Percentiles rank a stretch among this genome's conserved stretches.
Evolutionary conservation across 2,888 invertebrate species (phyloP).

Genomic region (Neoaliturus tenellus): DNA sequence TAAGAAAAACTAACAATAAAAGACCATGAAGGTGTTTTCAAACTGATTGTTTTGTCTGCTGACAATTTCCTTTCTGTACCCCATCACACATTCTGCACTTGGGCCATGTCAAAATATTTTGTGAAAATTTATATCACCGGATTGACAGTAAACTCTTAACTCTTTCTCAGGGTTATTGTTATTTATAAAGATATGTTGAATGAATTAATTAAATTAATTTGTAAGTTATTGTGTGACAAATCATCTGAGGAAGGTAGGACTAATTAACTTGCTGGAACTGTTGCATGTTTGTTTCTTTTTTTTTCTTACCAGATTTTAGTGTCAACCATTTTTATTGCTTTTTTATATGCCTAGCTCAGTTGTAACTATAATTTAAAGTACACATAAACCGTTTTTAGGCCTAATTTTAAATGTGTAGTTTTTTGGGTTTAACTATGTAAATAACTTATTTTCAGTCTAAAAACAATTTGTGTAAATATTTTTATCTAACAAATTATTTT

Average conservation of each 20-base stretch:
- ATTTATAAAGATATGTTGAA: neutral
- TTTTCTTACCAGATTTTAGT: too few relatives aligned
- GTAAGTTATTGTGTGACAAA: neutral
- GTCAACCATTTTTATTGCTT: too few relatives aligned
- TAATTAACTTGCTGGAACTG: neutral
- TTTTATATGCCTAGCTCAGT: too few relatives aligned
- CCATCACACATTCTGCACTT: conserved; percentile 59
- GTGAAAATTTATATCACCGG: conserved; percentile 24
- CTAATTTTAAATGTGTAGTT: too few relatives aligned
- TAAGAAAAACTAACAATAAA: conserved; percentile 57
- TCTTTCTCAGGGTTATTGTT: conserved; percentile 17
- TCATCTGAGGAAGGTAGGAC: conserved; percentile 5
- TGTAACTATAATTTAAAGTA: too few relatives aligned
- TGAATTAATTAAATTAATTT: neutral
- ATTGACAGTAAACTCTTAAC: conserved; percentile 33
- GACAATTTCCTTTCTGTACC: conserved; percentile 48
- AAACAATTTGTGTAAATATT: too few relatives aligned
- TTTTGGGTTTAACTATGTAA: too few relatives aligned
- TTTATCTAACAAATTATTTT: too few relatives aligned
- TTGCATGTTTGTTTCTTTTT: conserved; percentile 17
- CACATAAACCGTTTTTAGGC: too few relatives aligned
- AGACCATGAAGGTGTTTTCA: conserved; percentile 59
- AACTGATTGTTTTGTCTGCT: conserved; percentile 53
- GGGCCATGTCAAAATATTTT: conserved; percentile 30
- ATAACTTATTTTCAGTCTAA: too few relatives aligned